Percentiles rank a stretch among this genome's conserved stretches.
These are phyloP conservation scores for Frankliniella intonsa DNA, from an alignment of 2,888 invertebrate genomes.

Conservation along the genomic window DNA sequence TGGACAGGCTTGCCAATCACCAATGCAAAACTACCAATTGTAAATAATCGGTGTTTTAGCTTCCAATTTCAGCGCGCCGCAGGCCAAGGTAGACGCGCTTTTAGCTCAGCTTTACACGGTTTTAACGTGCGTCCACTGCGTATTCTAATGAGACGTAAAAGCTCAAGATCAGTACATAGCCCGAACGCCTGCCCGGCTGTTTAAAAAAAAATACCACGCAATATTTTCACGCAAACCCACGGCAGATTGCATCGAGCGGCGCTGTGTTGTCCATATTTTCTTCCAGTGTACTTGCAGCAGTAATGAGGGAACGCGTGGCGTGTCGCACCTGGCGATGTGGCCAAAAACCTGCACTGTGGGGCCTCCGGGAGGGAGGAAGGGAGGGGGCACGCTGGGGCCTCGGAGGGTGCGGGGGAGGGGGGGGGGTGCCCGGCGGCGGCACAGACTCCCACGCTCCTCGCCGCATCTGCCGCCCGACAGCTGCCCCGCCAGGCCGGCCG, in stretches of 20 bases:
- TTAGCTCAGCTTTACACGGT: too few species aligned
- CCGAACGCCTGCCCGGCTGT: too few species aligned
- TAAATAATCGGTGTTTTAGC: too few species aligned
- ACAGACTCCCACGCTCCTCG: constrained; percentile 12
- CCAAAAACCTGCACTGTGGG: not conserved
- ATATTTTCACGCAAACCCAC: not conserved
- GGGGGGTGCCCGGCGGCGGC: constrained; percentile 2
- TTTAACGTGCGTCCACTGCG: too few species aligned
- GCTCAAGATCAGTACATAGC: too few species aligned
- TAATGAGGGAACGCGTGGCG: constrained; percentile 7
- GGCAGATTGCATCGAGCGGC: too few species aligned
- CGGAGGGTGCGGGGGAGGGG: not conserved
- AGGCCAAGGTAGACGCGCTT: too few species aligned
- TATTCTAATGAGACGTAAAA: too few species aligned
- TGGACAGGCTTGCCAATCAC: too few species aligned
- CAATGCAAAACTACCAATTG: too few species aligned
- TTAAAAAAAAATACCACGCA: too few species aligned
- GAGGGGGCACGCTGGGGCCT: not conserved
- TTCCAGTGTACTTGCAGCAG: not conserved
- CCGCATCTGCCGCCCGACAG: constrained; percentile 5
- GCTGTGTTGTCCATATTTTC: not conserved
- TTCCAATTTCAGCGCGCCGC: too few species aligned
- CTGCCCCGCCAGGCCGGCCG: not conserved
- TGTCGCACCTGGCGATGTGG: not conserved
- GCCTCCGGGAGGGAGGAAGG: not conserved